Conservation (phyloP, 1,140 invertebrate genomes). For the Venturia canescens region DNA sequence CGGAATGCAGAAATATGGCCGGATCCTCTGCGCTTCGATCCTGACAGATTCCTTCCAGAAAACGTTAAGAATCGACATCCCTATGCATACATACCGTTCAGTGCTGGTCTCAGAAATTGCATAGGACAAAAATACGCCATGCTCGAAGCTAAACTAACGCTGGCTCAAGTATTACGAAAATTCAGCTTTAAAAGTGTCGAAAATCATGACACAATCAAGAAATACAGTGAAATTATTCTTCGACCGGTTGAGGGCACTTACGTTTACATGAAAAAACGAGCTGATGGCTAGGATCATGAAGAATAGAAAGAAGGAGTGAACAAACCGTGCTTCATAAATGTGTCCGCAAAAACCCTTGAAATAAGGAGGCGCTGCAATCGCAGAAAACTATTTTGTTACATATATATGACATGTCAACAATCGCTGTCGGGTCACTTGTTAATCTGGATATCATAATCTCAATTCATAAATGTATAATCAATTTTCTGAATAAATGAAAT, state of each 20-base stretch:
- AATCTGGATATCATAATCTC: no score
- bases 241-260: constrained; percentile 59
- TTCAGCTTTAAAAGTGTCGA: constrained; percentile 76
- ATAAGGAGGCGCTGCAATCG: no score
- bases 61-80: constrained; percentile 70
- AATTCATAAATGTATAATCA: no score
- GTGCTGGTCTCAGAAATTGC: constrained; percentile 80
- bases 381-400: no score
- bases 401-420: no score
- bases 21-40: constrained; percentile 75
- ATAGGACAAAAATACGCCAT: constrained; percentile 80
- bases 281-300: not conserved
- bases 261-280: constrained; percentile 55
- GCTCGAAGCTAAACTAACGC: constrained; percentile 78
- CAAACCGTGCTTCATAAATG: no score
- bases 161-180: constrained; percentile 77
- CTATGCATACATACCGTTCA: constrained; percentile 79
- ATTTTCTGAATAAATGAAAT: no score
- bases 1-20: constrained; percentile 81
- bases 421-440: no score
- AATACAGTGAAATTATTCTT: constrained; percentile 59
- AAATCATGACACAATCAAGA: constrained; percentile 62
- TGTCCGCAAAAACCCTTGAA: no score
- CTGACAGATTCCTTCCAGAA: constrained; percentile 80
- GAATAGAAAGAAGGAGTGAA: no score